A percentile compares a stretch with the other conserved stretches of the same genome.
These are phyloP conservation scores for Aplysina aerophoba DNA, from an alignment of 37 sponge, comb jelly and placozoan genomes.

Conservation along the genomic window DNA sequence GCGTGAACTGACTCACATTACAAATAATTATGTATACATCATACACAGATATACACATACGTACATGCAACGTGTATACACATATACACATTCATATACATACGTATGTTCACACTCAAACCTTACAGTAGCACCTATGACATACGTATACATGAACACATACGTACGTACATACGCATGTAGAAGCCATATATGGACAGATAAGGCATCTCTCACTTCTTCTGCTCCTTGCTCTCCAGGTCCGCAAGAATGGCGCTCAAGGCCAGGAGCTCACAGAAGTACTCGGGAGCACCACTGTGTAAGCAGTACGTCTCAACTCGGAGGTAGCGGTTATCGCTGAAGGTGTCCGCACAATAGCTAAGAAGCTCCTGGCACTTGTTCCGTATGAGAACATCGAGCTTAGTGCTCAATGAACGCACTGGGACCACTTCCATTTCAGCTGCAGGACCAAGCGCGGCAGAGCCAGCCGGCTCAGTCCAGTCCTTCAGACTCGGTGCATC, in stretches of 20 bases:
- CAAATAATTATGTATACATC: too few species aligned
- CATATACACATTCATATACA: too few species aligned
- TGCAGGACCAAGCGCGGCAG: not conserved
- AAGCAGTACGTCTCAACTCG: not conserved
- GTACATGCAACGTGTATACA: too few species aligned
- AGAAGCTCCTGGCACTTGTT: not conserved
- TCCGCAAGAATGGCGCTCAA: not conserved
- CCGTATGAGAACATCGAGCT: not conserved
- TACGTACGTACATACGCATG: too few species aligned
- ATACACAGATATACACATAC: too few species aligned
- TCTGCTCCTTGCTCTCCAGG: not conserved
- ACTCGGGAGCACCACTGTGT: not conserved
- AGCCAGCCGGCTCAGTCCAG: constrained; percentile 5
- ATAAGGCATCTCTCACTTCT: not conserved
- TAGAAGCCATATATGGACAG: too few species aligned
- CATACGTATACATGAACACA: too few species aligned
- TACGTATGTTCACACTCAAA: too few species aligned
- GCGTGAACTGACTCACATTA: too few species aligned
- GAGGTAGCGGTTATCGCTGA: not conserved
- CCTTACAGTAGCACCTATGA: too few species aligned
- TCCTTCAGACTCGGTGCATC: not conserved
- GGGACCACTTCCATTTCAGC: not conserved
- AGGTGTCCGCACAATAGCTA: not conserved
- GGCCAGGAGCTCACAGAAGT: not conserved
- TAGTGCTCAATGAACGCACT: not conserved